Conservation (phyloP, 2,888 invertebrate species). For the Drymonia ruficornis region DNA sequence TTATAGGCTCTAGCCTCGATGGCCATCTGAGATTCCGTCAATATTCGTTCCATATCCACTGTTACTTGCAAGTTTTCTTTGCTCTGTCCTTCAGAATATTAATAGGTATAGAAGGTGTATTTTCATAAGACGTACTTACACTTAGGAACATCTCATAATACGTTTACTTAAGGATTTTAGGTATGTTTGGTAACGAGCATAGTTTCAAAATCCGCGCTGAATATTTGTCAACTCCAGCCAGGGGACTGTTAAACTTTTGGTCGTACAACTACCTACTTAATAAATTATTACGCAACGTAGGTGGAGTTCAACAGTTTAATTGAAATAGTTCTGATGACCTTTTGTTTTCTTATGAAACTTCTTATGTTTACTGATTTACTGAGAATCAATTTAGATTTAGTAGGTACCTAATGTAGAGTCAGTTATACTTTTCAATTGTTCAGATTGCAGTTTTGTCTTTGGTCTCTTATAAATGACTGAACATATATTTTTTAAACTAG, state of each 20-base stretch:
- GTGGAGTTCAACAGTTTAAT: constrained; percentile 2
- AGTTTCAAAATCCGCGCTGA: neutral
- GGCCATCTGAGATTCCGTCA: no score
- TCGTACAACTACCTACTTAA: neutral
- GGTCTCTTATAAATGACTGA: no score
- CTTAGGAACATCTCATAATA: no score
- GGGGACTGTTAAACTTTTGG: neutral
- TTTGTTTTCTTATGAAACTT: neutral
- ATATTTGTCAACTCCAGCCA: constrained; percentile 3
- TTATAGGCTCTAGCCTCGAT: no score
- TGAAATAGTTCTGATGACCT: constrained; percentile 4
- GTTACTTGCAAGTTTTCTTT: no score
- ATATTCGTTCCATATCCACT: no score
- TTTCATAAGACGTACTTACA: neutral
- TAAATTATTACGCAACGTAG: constrained; percentile 3
- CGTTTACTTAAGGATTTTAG: constrained; percentile 1
- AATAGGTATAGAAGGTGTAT: no score
- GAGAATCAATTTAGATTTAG: neutral
- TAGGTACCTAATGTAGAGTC: no score
- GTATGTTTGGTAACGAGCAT: constrained; percentile 3
- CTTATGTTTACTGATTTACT: neutral
- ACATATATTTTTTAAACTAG: no score
- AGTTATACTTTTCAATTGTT: no score
- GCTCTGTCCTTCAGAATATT: no score
- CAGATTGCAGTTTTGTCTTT: no score